Conservation (phyloP, 1,140 invertebrate genomes). For the Solen grandis region DNA sequence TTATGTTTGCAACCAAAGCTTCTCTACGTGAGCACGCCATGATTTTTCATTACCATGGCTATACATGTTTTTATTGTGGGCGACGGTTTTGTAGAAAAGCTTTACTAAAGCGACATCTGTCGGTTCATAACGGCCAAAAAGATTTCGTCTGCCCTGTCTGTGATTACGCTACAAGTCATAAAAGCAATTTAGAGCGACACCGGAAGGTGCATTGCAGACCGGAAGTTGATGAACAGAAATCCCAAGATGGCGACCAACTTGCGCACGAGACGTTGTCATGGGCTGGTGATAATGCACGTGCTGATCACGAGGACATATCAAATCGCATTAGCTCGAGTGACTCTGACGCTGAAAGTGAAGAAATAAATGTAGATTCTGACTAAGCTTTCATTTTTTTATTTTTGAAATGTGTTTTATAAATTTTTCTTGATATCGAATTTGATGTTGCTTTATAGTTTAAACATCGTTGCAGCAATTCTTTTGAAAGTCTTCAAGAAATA, state of each 20-base stretch:
- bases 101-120: slow-evolving; percentile 81
- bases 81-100: slow-evolving; percentile 81
- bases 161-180: slow-evolving; percentile 82
- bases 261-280: not conserved
- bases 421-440: too few species aligned
- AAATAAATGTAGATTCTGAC: slow-evolving; percentile 56
- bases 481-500: too few species aligned
- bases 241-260: not conserved
- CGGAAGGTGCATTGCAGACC: slow-evolving; percentile 74
- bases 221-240: slow-evolving; percentile 55
- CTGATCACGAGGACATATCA: slow-evolving; percentile 8
- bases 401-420: too few species aligned
- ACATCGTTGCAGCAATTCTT: too few species aligned
- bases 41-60: slow-evolving; percentile 80
- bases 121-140: slow-evolving; percentile 81
- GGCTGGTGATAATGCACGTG: slow-evolving; percentile 3
- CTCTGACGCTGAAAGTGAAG: slow-evolving; percentile 49
- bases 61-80: slow-evolving; percentile 80
- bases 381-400: too few species aligned
- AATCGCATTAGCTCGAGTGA: slow-evolving; percentile 2
- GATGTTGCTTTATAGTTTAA: too few species aligned
- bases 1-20: slow-evolving; percentile 80
- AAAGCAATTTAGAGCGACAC: slow-evolving; percentile 82
- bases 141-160: slow-evolving; percentile 81
- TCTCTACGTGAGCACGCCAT: slow-evolving; percentile 80